Conservation (phyloP, 1,140 invertebrate genomes). For the Pollicipes pollicipes region DNA sequence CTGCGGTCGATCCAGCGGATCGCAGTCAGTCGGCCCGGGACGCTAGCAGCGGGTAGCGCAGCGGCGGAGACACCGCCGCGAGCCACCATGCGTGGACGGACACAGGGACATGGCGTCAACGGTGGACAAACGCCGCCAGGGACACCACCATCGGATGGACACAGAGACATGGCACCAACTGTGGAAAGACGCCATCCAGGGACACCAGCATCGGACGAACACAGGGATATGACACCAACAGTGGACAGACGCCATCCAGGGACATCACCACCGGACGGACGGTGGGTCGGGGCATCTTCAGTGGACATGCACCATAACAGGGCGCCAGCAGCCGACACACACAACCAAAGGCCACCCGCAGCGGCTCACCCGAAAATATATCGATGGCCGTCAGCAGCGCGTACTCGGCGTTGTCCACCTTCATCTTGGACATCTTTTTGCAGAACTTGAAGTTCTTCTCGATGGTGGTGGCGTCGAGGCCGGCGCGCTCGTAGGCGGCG, state of each 20-base stretch:
- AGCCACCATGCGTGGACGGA: too few species aligned
- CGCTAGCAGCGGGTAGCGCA: too few species aligned
- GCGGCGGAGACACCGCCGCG: too few species aligned
- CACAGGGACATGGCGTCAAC: too few species aligned
- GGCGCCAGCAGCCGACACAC: conserved; percentile 1
- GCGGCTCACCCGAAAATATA: conserved; percentile 76
- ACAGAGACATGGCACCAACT: too few species aligned
- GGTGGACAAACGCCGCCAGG: conserved; percentile 1
- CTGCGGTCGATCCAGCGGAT: too few species aligned
- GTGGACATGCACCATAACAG: too few species aligned
- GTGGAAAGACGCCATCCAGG: conserved; percentile 25
- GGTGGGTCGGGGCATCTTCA: too few species aligned
- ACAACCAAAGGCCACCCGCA: background rate
- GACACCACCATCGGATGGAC: conserved; percentile 4
- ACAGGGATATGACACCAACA: too few species aligned
- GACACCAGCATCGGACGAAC: conserved; percentile 3
- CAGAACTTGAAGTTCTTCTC: conserved; percentile 86
- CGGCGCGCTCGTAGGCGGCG: conserved; percentile 74
- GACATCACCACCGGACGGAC: too few species aligned
- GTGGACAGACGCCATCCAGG: too few species aligned
- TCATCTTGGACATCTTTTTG: conserved; percentile 35
- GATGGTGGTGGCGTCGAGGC: conserved; percentile 78
- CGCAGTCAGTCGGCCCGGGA: too few species aligned
- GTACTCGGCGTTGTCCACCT: conserved; percentile 91
- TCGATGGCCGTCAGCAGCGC: conserved; percentile 89